Conservation (phyloP, 2,888 invertebrate species). For the Neuroscelio doddi region DNA sequence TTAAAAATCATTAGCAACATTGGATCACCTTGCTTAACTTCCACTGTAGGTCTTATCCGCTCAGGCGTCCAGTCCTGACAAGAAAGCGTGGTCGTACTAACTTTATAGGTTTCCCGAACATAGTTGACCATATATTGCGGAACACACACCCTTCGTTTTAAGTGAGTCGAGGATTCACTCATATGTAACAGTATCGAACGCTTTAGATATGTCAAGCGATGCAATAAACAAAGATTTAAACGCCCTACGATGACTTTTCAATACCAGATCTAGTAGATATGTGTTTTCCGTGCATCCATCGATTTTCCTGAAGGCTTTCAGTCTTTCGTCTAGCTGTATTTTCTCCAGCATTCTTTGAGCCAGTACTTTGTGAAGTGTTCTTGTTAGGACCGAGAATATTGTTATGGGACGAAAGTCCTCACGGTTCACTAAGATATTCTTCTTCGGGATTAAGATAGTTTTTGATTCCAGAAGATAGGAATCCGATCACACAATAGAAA, state of each 20-base stretch:
- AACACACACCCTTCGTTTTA: too few species aligned
- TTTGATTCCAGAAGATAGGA: too few species aligned
- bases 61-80: too few species aligned
- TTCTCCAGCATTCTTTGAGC: conserved; percentile 24
- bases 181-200: background rate
- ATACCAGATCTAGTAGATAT: conserved; percentile 3
- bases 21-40: conserved; percentile 1
- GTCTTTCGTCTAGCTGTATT: too few species aligned
- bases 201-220: background rate
- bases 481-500: too few species aligned
- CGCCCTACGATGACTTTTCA: background rate
- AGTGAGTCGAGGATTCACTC: too few species aligned
- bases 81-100: too few species aligned
- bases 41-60: too few species aligned
- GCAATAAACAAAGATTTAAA: background rate
- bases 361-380: conserved; percentile 33
- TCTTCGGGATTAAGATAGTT: too few species aligned
- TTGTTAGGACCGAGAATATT: conserved; percentile 13
- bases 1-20: background rate
- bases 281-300: conserved; percentile 48
- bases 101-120: too few species aligned
- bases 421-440: background rate
- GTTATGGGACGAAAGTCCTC: background rate
- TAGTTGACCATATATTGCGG: too few species aligned
- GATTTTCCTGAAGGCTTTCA: conserved; percentile 27